Evolutionary conservation across 2,797 vertebrate genomes (phyloP).

Genomic region (Centropyge bicolor): DNA sequence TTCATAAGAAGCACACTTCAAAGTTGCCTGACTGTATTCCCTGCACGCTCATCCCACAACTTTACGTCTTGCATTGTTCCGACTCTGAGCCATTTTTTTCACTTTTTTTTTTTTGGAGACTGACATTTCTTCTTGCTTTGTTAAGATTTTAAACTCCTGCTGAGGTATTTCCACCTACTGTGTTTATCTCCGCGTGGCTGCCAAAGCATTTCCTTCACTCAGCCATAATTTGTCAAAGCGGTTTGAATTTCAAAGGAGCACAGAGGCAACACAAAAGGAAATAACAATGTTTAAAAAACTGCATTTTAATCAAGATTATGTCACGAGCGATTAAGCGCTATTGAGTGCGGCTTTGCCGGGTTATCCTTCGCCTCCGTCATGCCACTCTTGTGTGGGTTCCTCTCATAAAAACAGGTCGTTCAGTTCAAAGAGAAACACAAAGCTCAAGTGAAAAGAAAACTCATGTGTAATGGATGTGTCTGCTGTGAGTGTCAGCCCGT

Average conservation of each 20-base stretch:
- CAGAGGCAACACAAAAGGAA: conserved; percentile 41
- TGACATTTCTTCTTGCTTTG: conserved; percentile 27
- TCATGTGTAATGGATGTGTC: conserved; percentile 13
- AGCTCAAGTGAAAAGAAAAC: conserved; percentile 34
- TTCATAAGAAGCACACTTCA: conserved; percentile 39
- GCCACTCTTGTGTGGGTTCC: conserved; percentile 14
- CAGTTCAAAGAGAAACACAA: conserved; percentile 53
- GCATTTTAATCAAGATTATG: conserved; percentile 48
- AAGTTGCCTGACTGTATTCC: conserved; percentile 26
- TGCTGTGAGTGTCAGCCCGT: conserved; percentile 30
- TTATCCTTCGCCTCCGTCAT: conserved; percentile 39
- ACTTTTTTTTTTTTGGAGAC: not conserved
- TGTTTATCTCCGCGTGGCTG: conserved; percentile 30
- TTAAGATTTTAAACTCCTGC: conserved; percentile 54
- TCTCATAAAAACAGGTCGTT: conserved; percentile 43
- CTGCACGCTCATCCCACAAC: conserved; percentile 13
- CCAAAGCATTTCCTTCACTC: conserved; percentile 42
- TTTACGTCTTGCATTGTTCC: conserved; percentile 23
- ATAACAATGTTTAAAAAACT: conserved; percentile 27
- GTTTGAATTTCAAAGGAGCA: conserved; percentile 50
- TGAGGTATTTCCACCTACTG: conserved; percentile 50
- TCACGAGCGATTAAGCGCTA: conserved; percentile 28
- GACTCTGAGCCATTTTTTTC: conserved; percentile 16
- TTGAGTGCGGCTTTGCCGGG: conserved; percentile 13
- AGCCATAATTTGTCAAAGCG: conserved; percentile 49